Evolutionary conservation across 2,797 vertebrate genomes (phyloP), one percentile per base, ranked within the genome.

Genomic region (Sarcophilus harrisii): DNA sequence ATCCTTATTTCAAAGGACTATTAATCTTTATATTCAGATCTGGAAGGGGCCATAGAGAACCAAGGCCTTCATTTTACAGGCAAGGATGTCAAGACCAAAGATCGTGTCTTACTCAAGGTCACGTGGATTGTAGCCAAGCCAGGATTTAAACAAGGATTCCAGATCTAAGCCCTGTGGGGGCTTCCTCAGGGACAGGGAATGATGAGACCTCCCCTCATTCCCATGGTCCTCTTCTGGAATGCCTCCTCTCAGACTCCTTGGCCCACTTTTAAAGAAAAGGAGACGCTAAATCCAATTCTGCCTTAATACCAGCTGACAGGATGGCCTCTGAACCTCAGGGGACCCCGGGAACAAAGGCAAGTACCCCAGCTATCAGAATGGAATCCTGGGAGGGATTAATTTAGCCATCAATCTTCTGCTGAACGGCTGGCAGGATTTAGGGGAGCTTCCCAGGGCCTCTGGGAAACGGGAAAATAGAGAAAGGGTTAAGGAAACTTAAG

Each of bases 401-500:
- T 57, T n/a, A n/a, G 55, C 16, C 5, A 16, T 30, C 90, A 29
- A 18, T n/a, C 55, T 57, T 24, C 30, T 21, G 55, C 24, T 9
- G 1, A 10, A 55, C 14, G 91, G 52, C 55, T 21, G 90, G 28
- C 27, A 52, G 58, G 11, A 89, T 90, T 10, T n/a, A 32, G 13
- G 58, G 4, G 3, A 0, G 5, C 57, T 27, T 49, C 3, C 45
- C 21, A 3, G 30, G 90, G 87, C 54, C n/a, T 57, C 87, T 32
- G 49, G 49, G n/a, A 8, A 32, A 45, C 29, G 57, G 49, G 45
- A 58, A 57, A 57, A 2, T 13, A 21, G n/a, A 38, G 9, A 52
- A 58, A 5, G 21, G 0, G 6, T 6, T 30, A 13, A 81, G 0
- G 1, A 52, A 21, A 18, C 49, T 30, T 18, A 91, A 21, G 16